phyloP scores from a whole-genome alignment of 2,888 invertebrate genomes.

The Gari tellinella region DNA sequence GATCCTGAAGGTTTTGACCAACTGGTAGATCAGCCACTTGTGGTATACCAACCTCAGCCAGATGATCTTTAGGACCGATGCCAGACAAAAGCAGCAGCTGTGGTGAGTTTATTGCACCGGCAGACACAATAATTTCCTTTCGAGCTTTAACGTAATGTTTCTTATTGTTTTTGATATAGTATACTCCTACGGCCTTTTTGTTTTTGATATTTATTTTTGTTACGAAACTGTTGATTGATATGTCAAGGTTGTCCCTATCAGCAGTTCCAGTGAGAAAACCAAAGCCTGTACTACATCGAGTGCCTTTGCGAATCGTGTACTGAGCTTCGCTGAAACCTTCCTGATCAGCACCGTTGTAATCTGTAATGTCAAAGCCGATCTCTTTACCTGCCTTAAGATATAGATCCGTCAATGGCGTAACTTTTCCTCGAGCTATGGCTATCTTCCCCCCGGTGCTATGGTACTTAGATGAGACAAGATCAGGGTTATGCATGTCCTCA shows the following conservation, averaged over 20 bases:
- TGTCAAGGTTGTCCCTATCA: constrained; percentile 25
- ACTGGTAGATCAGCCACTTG: constrained; percentile 79
- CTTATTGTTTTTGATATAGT: constrained; percentile 63
- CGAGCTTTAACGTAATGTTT: constrained; percentile 60
- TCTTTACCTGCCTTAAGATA: constrained; percentile 27
- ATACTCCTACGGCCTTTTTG: constrained; percentile 67
- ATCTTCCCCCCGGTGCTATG: constrained; percentile 4
- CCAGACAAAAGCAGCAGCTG: constrained; percentile 43
- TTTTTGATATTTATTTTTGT: constrained; percentile 69
- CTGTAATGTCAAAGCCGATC: constrained; percentile 21
- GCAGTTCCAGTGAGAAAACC: constrained; percentile 6
- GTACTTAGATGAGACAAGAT: constrained; percentile 2
- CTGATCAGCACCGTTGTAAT: constrained; percentile 29
- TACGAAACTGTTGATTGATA: constrained; percentile 45
- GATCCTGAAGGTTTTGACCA: constrained; percentile 23
- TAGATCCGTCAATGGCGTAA: background rate
- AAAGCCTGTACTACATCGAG: constrained; percentile 8
- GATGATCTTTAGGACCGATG: constrained; percentile 56
- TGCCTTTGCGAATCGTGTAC: constrained; percentile 1
- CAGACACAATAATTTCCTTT: constrained; percentile 78
- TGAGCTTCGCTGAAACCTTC: constrained; percentile 4
- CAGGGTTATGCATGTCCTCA: background rate
- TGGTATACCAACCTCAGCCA: constrained; percentile 78
- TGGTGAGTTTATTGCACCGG: constrained; percentile 82
- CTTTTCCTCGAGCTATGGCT: background rate